Evolutionary conservation across 2,113 vertebrate genomes (phyloP).

Genomic region (Otis tarda): DNA sequence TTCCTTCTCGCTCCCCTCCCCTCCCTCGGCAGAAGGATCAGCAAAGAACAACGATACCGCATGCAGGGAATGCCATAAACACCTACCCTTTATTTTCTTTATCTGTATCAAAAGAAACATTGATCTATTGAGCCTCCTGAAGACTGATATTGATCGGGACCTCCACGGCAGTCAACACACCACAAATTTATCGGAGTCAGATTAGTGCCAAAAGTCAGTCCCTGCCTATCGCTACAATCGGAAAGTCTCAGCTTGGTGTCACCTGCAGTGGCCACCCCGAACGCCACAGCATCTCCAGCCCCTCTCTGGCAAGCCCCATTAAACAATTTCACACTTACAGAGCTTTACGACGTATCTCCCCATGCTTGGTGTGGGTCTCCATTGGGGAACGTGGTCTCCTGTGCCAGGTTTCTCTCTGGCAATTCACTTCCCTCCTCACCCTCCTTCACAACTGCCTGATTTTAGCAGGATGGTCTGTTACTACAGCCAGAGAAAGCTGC

Average conservation of each 20-base stretch:
- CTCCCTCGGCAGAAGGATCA: not conserved
- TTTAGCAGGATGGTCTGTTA: not conserved
- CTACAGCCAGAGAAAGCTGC: not conserved
- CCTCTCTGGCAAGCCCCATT: not conserved
- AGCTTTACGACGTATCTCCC: not conserved
- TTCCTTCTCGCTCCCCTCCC: not conserved
- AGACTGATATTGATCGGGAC: slow-evolving; percentile 5
- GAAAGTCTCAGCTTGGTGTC: not conserved
- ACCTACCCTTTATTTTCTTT: not conserved
- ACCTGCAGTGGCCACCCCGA: not conserved
- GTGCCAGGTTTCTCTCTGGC: not conserved
- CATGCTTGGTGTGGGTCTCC: not conserved
- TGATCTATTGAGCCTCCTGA: slow-evolving; percentile 30
- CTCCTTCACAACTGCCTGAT: not conserved
- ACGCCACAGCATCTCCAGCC: not conserved
- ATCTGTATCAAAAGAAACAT: slow-evolving; percentile 8
- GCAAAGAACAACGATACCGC: not conserved
- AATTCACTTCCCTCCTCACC: not conserved
- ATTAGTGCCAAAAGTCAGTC: not conserved
- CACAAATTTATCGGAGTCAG: not conserved
- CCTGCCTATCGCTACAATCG: not conserved
- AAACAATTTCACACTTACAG: not conserved
- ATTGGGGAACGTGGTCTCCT: accelerated
- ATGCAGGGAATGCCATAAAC: not conserved
- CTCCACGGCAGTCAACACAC: not conserved